Evolutionary conservation across 2,888 invertebrate genomes (phyloP).

Genomic region (Alloscopus bannaensis): DNA sequence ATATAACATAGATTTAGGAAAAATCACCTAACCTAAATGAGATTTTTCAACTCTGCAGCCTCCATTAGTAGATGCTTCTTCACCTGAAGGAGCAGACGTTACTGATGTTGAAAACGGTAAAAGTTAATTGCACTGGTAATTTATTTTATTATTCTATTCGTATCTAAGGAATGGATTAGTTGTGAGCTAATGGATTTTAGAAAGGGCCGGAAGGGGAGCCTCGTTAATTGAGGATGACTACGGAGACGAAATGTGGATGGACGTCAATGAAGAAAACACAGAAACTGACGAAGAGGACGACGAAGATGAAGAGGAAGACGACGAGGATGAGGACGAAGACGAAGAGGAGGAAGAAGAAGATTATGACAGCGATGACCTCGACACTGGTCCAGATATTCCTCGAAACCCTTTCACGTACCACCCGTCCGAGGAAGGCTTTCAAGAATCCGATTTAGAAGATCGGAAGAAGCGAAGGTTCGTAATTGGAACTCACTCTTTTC

Average conservation of each 20-base stretch:
- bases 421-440: slow-evolving; percentile 43
- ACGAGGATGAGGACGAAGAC: slow-evolving; percentile 20
- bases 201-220: background rate
- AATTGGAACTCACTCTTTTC: slow-evolving; percentile 64
- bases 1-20: background rate
- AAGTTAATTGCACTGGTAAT: too few species aligned
- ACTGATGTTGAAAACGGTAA: background rate
- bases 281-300: slow-evolving; percentile 65
- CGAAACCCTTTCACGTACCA: slow-evolving; percentile 23
- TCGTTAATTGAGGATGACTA: slow-evolving; percentile 26
- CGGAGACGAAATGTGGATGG: slow-evolving; percentile 15
- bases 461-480: slow-evolving; percentile 60
- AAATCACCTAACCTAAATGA: background rate
- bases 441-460: slow-evolving; percentile 52
- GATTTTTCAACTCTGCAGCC: background rate
- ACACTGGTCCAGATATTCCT: slow-evolving; percentile 21
- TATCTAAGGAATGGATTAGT: slow-evolving; percentile 2
- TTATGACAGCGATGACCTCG: slow-evolving; percentile 25
- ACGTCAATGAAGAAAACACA: slow-evolving; percentile 49
- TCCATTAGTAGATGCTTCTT: background rate
- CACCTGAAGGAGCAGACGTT: background rate
- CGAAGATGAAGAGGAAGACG: slow-evolving; percentile 50
- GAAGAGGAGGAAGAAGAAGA: slow-evolving; percentile 15
- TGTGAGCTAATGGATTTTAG: background rate
- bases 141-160: too few species aligned